Evolutionary conservation across 1,140 invertebrate genomes (phyloP), one percentile per base, ranked within the genome.

Genomic region (Lepeophtheirus salmonis): DNA sequence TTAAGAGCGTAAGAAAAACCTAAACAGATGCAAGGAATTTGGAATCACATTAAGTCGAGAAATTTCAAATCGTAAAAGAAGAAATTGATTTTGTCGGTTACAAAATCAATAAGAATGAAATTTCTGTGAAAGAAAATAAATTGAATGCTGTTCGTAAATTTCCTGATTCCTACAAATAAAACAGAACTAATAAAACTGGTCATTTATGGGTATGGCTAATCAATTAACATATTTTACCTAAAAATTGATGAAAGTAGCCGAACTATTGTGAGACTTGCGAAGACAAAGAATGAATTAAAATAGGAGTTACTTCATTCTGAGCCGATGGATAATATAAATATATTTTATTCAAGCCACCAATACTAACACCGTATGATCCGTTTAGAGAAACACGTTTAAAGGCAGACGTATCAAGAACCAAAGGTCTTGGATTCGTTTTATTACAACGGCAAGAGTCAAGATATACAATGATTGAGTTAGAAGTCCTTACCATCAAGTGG

Each of bases 111-210:
- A n/a, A n/a, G n/a, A 50, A 17, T 12, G 12, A 50, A 10, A 2
- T 20, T 50, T n/a, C n/a, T n/a, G n/a, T n/a, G n/a, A 50, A 50
- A n/a, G 16, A n/a, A n/a, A 50, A 50, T 17, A 50, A 50, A 50
- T 50, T 50, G 10, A 50, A 50, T 12, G 49, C 2, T 50, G 20
- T 50, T 50, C 49, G 12, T 50, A 18, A 50, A 17, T 50, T 50
- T 50, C 49, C 49, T 2, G 20, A n/a, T 10, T 20, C 49, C n/a
- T n/a, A n/a, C n/a, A n/a, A n/a, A 50, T 50, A 3, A 50, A 50
- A 10, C 49, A n/a, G 49, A 2, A 50, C 49, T 20, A 10, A 50
- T 50, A 17, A 17, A 50, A n/a, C 16, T 50, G 16, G 16, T 50
- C 20, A 17, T n/a, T n/a, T 50, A 17, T 50, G 12, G 49, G 49